Evolutionary conservation across 2,113 vertebrate genomes (phyloP).

Genomic region (Podarcis raffonei): DNA sequence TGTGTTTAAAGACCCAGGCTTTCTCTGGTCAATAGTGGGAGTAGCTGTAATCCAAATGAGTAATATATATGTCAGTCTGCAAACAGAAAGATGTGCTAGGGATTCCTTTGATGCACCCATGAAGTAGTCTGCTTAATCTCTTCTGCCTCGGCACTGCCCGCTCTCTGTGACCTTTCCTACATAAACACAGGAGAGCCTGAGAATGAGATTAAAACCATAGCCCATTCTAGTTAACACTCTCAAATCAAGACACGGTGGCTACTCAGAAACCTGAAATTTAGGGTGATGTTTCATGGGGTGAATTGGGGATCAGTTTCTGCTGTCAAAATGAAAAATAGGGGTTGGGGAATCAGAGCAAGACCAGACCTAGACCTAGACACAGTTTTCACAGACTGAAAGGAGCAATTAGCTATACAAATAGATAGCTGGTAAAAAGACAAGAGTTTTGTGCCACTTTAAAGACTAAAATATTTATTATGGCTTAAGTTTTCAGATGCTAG

Average conservation of each 20-base stretch:
- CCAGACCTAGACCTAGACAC: slow-evolving; percentile 11
- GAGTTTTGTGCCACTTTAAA: neutral
- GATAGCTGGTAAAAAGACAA: neutral
- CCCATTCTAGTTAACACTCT: neutral
- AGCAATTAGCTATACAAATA: neutral
- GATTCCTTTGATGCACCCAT: slow-evolving; percentile 61
- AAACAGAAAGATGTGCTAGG: slow-evolving; percentile 45
- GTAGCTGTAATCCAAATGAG: slow-evolving; percentile 37
- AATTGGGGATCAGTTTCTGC: neutral
- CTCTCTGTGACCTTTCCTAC: neutral
- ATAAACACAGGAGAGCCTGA: slow-evolving; percentile 41
- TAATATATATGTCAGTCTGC: slow-evolving; percentile 42
- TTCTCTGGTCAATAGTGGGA: slow-evolving; percentile 20
- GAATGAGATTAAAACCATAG: slow-evolving; percentile 43
- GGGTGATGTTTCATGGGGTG: neutral
- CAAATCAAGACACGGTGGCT: slow-evolving; percentile 1
- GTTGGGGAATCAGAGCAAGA: neutral
- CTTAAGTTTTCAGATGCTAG: neutral
- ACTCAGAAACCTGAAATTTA: slow-evolving; percentile 15
- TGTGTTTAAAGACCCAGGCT: neutral
- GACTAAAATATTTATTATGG: too few relatives aligned
- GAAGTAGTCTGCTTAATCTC: slow-evolving; percentile 53
- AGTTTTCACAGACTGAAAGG: neutral
- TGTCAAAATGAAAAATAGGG: neutral
- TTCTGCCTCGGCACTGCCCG: neutral